phyloP scores from a whole-genome alignment of 2,888 invertebrate species.

The Mythimna pallens region DNA sequence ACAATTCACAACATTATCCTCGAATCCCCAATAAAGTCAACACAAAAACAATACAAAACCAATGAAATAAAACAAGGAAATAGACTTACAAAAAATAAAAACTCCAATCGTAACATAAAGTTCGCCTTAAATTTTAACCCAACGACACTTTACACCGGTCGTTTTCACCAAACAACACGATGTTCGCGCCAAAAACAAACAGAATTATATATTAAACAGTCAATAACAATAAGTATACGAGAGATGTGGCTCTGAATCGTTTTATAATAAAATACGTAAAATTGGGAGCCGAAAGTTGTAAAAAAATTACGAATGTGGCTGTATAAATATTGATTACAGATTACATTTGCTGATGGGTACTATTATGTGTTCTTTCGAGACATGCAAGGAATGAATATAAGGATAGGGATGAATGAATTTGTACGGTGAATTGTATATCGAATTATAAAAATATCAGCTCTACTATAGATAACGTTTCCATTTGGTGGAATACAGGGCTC shows the following conservation, averaged over 20 bases:
- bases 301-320: constrained; percentile 43
- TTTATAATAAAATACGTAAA: constrained; percentile 59
- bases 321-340: constrained; percentile 38
- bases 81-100: constrained; percentile 50
- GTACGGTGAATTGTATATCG: no score
- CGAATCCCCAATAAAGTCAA: constrained; percentile 39
- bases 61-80: constrained; percentile 61
- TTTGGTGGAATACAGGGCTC: no score
- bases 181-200: constrained; percentile 63
- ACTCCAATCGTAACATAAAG: constrained; percentile 50
- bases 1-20: constrained; percentile 19
- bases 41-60: constrained; percentile 41
- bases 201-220: constrained; percentile 63
- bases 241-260: constrained; percentile 44
- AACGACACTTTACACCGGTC: constrained; percentile 54
- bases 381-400: not conserved
- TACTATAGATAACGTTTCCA: no score
- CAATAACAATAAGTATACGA: constrained; percentile 63
- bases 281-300: constrained; percentile 51
- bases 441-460: no score
- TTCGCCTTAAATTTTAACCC: constrained; percentile 45
- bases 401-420: not conserved
- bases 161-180: constrained; percentile 53
- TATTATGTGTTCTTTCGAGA: constrained; percentile 1
- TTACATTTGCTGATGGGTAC: constrained; percentile 3